phyloP scores from a whole-genome alignment of 37 sponge, comb jelly and placozoan species.

The Ephydatia muelleri region DNA sequence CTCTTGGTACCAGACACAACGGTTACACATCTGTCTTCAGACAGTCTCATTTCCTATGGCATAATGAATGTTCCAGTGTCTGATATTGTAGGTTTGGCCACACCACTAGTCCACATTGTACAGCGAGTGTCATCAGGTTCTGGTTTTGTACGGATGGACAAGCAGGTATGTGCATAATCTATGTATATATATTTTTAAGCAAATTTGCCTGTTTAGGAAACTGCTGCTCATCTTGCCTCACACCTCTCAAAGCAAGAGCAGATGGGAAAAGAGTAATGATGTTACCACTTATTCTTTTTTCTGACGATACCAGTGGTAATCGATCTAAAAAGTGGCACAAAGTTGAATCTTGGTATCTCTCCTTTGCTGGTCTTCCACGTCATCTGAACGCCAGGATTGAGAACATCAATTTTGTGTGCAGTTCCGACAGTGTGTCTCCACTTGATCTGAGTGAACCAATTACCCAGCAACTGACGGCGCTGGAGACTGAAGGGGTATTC shows the following conservation, averaged over 20 bases:
- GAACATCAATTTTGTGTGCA: slow-evolving; percentile 1
- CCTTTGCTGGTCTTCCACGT: slow-evolving; percentile 18
- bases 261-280: slow-evolving; percentile 7
- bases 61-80: no score
- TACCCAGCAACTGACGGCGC: neutral
- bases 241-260: slow-evolving; percentile 1
- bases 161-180: no score
- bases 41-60: no score
- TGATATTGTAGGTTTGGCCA: no score
- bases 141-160: no score
- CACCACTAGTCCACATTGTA: no score
- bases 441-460: neutral
- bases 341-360: slow-evolving; percentile 19
- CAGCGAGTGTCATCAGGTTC: no score
- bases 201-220: neutral
- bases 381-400: neutral
- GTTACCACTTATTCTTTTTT: slow-evolving; percentile 6
- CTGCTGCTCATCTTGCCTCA: neutral
- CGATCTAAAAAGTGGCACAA: slow-evolving; percentile 17
- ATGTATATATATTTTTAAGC: no score
- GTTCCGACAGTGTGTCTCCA: neutral
- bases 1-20: no score
- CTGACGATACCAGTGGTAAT: slow-evolving; percentile 28
- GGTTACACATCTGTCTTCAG: no score
- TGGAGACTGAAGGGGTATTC: neutral